Evolutionary conservation across 2,888 invertebrate species (phyloP).

Genomic region (Cephus rjabovi): DNA sequence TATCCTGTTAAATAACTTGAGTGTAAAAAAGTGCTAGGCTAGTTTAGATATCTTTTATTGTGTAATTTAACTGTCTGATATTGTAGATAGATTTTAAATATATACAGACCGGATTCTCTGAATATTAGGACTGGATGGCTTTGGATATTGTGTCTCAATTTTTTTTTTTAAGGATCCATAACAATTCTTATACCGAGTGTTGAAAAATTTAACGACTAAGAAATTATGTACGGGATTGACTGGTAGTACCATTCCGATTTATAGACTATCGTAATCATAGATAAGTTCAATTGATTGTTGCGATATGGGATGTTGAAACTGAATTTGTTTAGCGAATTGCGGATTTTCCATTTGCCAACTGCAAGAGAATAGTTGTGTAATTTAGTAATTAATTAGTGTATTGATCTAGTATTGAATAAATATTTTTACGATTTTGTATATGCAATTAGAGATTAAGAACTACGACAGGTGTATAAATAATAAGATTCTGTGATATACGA

Average conservation of each 20-base stretch:
- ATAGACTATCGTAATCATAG: background rate
- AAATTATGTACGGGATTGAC: background rate
- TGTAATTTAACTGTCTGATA: background rate
- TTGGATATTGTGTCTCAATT: background rate
- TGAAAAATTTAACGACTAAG: background rate
- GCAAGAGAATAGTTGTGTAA: background rate
- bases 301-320: background rate
- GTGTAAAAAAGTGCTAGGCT: background rate
- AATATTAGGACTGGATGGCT: background rate
- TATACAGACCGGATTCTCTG: background rate
- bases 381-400: background rate
- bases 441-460: background rate
- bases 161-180: background rate
- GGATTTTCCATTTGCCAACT: background rate
- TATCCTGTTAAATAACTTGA: conserved; percentile 1
- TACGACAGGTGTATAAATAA: background rate
- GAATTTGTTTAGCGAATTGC: background rate
- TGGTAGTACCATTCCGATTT: background rate
- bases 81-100: background rate
- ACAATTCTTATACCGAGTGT: background rate
- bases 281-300: background rate
- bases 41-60: background rate
- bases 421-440: background rate
- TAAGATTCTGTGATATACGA: background rate
- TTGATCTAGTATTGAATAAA: background rate